Base-by-base conservation (phyloP, 2,113 vertebrate genomes). In the Tricholaema leucomelas region DNA sequence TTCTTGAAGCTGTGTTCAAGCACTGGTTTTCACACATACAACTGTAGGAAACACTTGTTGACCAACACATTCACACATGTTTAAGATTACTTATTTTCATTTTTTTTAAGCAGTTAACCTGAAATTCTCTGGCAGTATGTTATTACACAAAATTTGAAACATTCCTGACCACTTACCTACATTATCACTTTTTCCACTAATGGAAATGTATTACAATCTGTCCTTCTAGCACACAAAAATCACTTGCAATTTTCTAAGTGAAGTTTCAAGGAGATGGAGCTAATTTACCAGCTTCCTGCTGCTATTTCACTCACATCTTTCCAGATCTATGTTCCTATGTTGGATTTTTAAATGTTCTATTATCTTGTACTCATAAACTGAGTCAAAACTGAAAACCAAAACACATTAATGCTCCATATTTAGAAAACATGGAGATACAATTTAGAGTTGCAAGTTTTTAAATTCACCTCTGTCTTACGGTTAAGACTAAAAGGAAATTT, bases 301-400 rank as follows among this genome's bases (percentile, higher is more conserved):
- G 75, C 44, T 78, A 35, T 54, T 60, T 23, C 71, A 85, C 55
- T 44, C 67, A 48, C 36, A 55, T 2, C 4, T 50, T 77, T 74
- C 44, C 12, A 2, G 33, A 33, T 0, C 0, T 40, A n/a, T 14
- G 9, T 3, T 83, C 0, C 0, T 40, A 27, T 14, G 9, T 2
- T 83, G 15, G 50, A 63, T 20, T 70, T 44, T 33, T 42, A 5
- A 70, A 6, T 72, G 71, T 60, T 79, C 89, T 65, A 46, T 56
- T 54, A 12, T 81, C 67, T 65, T 50, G 46, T 12, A 61, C 24
- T 80, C 27, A 46, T 21, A 8, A 84, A 81, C 21, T 6, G 11
- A 80, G 15, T 42, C 28, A 88, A 80, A 70, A 80, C 9, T 17
- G 79, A 48, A 15, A 56, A 46, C 3, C 7, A 42, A 24, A 6